Conservation (phyloP, 2,113 vertebrate species). For the Egretta garzetta region DNA sequence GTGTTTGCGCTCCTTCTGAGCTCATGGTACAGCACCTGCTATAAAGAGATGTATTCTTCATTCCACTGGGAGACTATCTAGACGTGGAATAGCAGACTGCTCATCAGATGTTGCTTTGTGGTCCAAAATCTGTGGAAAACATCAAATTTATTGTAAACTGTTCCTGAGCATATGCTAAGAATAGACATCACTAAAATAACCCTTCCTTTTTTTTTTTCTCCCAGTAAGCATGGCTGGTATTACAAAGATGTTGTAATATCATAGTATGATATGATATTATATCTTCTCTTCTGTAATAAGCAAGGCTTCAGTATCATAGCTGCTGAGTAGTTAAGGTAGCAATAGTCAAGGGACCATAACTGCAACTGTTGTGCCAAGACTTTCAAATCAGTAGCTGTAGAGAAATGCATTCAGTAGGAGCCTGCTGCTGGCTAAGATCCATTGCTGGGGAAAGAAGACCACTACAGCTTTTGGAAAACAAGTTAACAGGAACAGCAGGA, state of each 20-base stretch:
- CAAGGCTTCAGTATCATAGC: not conserved
- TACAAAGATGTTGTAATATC: not conserved
- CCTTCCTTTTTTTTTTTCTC: not conserved
- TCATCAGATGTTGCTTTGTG: not conserved
- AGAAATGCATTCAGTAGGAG: not conserved
- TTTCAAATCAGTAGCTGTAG: not conserved
- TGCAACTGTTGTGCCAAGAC: not conserved
- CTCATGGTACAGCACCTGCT: not conserved
- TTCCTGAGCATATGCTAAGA: not conserved
- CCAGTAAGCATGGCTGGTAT: not conserved
- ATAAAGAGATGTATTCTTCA: not conserved
- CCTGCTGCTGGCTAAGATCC: not conserved
- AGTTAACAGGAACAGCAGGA: not conserved
- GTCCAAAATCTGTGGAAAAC: not conserved
- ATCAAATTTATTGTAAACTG: not conserved
- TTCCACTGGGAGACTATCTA: not conserved
- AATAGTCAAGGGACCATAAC: not conserved
- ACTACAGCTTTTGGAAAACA: not conserved
- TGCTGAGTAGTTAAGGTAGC: not conserved
- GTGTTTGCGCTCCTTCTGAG: not conserved
- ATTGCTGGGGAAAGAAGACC: not conserved
- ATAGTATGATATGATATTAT: not conserved
- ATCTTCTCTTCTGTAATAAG: not conserved
- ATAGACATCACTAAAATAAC: not conserved
- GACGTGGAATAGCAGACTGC: not conserved